These are phyloP conservation scores for Anthophora plumipes DNA, from an alignment of 2,888 invertebrate species.

Conservation along the genomic window DNA sequence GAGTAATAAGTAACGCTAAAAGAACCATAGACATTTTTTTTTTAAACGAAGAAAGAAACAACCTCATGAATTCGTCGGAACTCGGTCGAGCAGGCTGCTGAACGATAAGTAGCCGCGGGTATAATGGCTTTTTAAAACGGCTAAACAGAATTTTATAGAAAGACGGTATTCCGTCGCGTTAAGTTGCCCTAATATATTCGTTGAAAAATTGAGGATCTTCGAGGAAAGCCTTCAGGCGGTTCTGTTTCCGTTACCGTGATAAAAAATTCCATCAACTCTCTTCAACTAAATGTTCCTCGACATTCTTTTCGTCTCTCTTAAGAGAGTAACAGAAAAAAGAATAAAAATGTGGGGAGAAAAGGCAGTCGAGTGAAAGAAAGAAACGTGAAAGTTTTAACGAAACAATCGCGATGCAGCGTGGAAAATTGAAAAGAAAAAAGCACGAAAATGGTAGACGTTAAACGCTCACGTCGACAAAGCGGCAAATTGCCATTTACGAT, in stretches of 20 bases:
- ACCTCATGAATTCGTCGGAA: neutral
- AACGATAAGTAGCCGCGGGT: neutral
- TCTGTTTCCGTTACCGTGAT: neutral
- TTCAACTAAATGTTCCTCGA: conserved; percentile 4
- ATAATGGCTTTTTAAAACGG: conserved; percentile 23
- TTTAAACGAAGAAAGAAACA: too few species aligned
- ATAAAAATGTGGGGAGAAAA: neutral
- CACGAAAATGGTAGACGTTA: too few species aligned
- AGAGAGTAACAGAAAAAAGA: neutral
- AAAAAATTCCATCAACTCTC: conserved; percentile 32
- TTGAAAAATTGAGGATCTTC: conserved; percentile 20
- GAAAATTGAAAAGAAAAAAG: neutral
- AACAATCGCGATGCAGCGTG: neutral
- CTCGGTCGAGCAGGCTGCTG: neutral
- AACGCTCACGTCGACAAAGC: neutral
- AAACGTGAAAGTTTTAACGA: neutral
- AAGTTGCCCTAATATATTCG: conserved; percentile 23
- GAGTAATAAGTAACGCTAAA: neutral
- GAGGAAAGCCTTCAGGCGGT: neutral
- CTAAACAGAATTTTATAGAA: conserved; percentile 15
- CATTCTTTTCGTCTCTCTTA: too few species aligned
- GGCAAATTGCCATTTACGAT: neutral
- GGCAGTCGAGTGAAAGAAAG: neutral
- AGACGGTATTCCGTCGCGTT: neutral
- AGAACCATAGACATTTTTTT: neutral